Percentiles rank a stretch among this genome's conserved stretches.
Evolutionary conservation across 1,140 invertebrate genomes (phyloP).

Genomic region (Rhyzopertha dominica): DNA sequence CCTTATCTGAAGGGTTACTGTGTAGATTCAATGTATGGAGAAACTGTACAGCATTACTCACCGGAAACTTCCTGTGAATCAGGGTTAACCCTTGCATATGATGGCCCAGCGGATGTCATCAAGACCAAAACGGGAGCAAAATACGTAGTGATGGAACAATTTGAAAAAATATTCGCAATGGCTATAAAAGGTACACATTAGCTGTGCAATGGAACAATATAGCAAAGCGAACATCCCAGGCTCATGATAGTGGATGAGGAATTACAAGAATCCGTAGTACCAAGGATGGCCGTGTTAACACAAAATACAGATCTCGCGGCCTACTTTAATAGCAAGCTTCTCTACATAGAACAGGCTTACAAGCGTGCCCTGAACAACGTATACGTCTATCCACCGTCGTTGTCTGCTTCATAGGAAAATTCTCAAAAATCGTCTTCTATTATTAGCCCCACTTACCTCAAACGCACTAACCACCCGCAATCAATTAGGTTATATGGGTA

Average conservation of each 20-base stretch:
- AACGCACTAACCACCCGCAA: constrained; percentile 1
- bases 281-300: too few relatives aligned
- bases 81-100: neutral
- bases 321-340: too few relatives aligned
- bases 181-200: neutral
- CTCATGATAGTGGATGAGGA: too few relatives aligned
- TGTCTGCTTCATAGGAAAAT: constrained; percentile 8
- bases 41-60: constrained; percentile 6
- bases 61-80: neutral
- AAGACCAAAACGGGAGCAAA: constrained; percentile 7
- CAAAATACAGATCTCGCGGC: too few relatives aligned
- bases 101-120: constrained; percentile 8
- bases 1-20: constrained; percentile 13
- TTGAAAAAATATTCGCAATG: constrained; percentile 9
- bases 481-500: constrained; percentile 4
- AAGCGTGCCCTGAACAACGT: neutral
- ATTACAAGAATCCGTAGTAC: too few relatives aligned
- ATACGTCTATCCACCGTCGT: neutral
- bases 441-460: constrained; percentile 1
- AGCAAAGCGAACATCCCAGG: constrained; percentile 12
- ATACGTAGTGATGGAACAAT: constrained; percentile 16
- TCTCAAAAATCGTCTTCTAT: constrained; percentile 1
- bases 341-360: too few relatives aligned
- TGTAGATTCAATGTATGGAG: constrained; percentile 6
- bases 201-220: constrained; percentile 1